These are phyloP conservation scores for Meloidogyne floridensis DNA, from an alignment of 1,140 invertebrate species.

Conservation along the genomic window DNA sequence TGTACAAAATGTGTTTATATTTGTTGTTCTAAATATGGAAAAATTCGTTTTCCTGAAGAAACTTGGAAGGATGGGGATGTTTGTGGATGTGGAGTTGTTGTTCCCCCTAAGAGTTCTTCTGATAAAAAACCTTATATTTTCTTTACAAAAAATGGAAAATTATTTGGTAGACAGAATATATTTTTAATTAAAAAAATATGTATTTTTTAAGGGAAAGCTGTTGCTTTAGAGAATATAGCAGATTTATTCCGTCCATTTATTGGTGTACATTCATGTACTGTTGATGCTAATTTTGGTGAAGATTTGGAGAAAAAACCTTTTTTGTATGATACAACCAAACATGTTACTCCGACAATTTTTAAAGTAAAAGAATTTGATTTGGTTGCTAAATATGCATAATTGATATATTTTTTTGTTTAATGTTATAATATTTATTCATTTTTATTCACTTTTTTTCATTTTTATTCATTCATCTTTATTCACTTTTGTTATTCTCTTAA, in stretches of 20 bases:
- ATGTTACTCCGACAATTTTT: neutral
- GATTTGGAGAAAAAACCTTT: neutral
- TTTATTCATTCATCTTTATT: too few relatives aligned
- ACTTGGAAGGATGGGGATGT: neutral
- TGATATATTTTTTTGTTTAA: too few relatives aligned
- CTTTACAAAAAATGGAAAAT: conserved; percentile 6
- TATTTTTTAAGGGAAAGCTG: neutral
- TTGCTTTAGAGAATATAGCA: neutral
- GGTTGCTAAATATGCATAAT: neutral
- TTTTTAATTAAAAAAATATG: neutral
- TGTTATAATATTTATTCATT: too few relatives aligned
- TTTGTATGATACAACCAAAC: neutral
- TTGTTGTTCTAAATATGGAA: neutral
- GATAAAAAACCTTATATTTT: neutral
- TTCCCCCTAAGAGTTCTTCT: neutral
- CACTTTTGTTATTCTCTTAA: too few relatives aligned
- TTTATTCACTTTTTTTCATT: too few relatives aligned
- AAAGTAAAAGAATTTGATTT: neutral
- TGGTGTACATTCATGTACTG: neutral
- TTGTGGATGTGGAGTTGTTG: conserved; percentile 3
- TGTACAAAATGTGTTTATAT: neutral
- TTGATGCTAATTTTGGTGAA: neutral
- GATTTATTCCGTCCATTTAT: neutral
- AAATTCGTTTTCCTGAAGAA: neutral
- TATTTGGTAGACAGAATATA: neutral